These are phyloP conservation scores for Tokudaia muenninki DNA, from an alignment of 2,797 vertebrate genomes.

Conservation along the genomic window DNA sequence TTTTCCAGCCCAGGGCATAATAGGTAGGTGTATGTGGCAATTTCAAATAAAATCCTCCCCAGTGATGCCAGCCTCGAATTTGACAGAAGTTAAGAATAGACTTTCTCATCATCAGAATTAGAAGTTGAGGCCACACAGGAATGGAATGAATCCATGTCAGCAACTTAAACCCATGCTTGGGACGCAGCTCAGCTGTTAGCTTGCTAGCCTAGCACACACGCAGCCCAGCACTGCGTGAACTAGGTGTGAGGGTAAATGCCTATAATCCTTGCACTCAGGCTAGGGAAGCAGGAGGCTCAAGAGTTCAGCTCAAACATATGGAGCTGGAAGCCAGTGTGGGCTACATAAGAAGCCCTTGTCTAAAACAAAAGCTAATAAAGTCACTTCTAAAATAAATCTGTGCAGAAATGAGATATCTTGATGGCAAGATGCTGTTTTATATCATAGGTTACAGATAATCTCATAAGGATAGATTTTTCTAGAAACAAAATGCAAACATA, in stretches of 20 bases:
- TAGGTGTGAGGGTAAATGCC: background rate
- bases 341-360: background rate
- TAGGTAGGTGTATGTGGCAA: background rate
- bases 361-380: background rate
- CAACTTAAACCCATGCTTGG: background rate
- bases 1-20: conserved; percentile 57
- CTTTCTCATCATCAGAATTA: background rate
- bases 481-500: conserved; percentile 22
- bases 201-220: background rate
- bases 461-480: conserved; percentile 51
- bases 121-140: background rate
- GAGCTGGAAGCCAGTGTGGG: background rate
- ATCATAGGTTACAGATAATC: conserved; percentile 36
- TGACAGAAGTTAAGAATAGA: background rate
- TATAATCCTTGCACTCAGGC: background rate
- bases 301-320: background rate
- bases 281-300: background rate
- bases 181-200: background rate
- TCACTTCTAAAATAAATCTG: background rate
- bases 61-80: background rate
- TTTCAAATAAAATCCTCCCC: conserved; percentile 41
- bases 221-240: background rate
- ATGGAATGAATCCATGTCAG: background rate
- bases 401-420: background rate
- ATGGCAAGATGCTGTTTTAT: background rate